These are phyloP conservation scores for Pimpla rufipes DNA, from an alignment of 2,888 invertebrate genomes.

Conservation along the genomic window DNA sequence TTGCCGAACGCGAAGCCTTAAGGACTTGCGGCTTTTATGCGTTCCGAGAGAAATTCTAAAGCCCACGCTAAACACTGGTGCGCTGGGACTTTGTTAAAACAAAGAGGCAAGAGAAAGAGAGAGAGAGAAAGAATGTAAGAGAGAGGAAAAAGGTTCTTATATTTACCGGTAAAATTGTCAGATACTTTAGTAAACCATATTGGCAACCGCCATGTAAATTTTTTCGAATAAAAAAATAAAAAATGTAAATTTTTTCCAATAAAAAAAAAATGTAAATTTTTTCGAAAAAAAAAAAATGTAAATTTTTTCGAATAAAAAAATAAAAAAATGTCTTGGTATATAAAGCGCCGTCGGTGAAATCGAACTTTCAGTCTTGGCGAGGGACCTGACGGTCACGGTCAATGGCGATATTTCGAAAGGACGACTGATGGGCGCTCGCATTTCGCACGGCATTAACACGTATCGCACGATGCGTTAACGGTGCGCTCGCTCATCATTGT, in stretches of 20 bases:
- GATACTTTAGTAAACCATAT: no score
- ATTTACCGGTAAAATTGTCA: no score
- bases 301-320: no score
- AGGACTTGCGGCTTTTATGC: slow-evolving; percentile 48
- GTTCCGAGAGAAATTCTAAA: slow-evolving; percentile 62
- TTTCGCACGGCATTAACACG: slow-evolving; percentile 59
- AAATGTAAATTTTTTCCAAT: neutral
- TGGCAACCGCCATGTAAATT: no score
- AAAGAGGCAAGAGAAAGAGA: slow-evolving; percentile 4
- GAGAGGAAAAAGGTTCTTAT: no score
- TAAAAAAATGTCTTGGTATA: no score
- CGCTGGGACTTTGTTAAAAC: slow-evolving; percentile 30
- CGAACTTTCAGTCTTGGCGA: neutral
- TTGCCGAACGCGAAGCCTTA: slow-evolving; percentile 52
- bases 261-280: no score
- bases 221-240: neutral
- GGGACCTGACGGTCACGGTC: slow-evolving; percentile 63
- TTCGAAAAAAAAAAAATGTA: no score
- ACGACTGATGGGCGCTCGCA: slow-evolving; percentile 30
- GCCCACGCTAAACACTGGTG: slow-evolving; percentile 63
- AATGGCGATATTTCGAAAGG: slow-evolving; percentile 62
- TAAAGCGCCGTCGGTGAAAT: neutral
- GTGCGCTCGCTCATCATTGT: slow-evolving; percentile 57
- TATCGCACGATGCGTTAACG: slow-evolving; percentile 41
- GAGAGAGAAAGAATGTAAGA: neutral